Evolutionary conservation across 2,888 invertebrate genomes (phyloP).

Genomic region (Eretmocerus hayati): DNA sequence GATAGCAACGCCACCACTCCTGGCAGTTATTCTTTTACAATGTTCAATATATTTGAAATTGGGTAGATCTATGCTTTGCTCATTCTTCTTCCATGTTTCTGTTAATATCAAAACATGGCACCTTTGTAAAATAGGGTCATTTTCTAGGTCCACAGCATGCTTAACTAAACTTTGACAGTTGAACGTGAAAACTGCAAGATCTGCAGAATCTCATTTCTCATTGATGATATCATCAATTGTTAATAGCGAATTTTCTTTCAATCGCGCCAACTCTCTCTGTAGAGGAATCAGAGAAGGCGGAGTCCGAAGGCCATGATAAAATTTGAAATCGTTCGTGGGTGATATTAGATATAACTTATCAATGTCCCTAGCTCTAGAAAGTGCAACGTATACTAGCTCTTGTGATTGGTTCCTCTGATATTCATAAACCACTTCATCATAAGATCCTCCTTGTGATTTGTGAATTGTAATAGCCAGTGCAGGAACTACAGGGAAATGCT

Average conservation of each 20-base stretch:
- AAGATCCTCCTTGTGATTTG: slow-evolving; percentile 23
- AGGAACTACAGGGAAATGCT: slow-evolving; percentile 22
- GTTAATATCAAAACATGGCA: too few relatives aligned
- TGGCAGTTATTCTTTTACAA: too few relatives aligned
- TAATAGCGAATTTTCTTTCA: slow-evolving; percentile 1
- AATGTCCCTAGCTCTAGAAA: slow-evolving; percentile 8
- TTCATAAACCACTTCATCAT: slow-evolving; percentile 20
- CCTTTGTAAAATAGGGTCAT: too few relatives aligned
- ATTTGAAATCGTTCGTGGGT: slow-evolving; percentile 2
- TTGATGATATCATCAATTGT: not conserved
- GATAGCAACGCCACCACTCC: too few relatives aligned
- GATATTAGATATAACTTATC: slow-evolving; percentile 6
- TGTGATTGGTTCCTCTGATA: slow-evolving; percentile 17
- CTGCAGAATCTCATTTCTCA: too few relatives aligned
- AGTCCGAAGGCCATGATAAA: slow-evolving; percentile 10
- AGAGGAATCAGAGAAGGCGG: slow-evolving; percentile 1
- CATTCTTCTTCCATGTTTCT: too few relatives aligned
- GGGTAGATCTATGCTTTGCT: too few relatives aligned
- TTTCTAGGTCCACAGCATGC: too few relatives aligned
- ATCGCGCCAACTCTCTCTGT: slow-evolving; percentile 4
- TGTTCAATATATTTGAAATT: too few relatives aligned
- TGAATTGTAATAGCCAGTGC: slow-evolving; percentile 22
- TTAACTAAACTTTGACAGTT: too few relatives aligned
- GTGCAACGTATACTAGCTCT: slow-evolving; percentile 18
- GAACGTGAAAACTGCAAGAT: too few relatives aligned